These are phyloP conservation scores for Enteromius afrohamiltoni DNA, from an alignment of 2,797 vertebrate genomes.

Conservation along the genomic window DNA sequence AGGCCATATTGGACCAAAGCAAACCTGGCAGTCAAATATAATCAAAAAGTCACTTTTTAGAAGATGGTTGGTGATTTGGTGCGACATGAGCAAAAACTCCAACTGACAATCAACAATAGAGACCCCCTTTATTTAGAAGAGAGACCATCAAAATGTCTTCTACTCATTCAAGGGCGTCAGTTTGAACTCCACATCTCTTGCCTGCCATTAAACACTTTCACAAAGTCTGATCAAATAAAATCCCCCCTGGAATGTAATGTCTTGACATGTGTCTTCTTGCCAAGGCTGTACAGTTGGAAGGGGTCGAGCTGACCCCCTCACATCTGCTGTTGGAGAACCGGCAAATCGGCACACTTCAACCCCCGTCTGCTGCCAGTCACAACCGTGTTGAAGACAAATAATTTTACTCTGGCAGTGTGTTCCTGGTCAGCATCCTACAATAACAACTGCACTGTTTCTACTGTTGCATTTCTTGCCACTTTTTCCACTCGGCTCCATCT, in stretches of 20 bases:
- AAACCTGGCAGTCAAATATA: not conserved
- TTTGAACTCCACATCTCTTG: not conserved
- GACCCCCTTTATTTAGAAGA: not conserved
- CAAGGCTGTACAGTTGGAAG: constrained; percentile 62
- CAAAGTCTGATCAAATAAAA: not conserved
- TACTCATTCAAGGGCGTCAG: not conserved
- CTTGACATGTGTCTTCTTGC: not conserved
- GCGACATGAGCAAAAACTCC: not conserved
- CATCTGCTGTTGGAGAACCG: constrained; percentile 60
- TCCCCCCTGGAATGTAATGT: not conserved
- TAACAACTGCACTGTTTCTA: constrained; percentile 41
- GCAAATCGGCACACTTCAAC: constrained; percentile 32
- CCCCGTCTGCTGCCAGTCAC: constrained; percentile 59
- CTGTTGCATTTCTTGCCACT: constrained; percentile 6
- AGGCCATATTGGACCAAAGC: not conserved
- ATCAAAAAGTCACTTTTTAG: not conserved
- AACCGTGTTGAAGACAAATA: constrained; percentile 44
- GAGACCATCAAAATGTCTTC: not conserved
- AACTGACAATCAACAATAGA: not conserved
- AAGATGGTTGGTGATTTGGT: not conserved
- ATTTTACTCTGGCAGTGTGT: constrained; percentile 11
- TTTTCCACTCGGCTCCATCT: constrained; percentile 40
- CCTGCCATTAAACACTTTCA: constrained; percentile 1
- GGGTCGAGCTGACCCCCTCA: constrained; percentile 74
- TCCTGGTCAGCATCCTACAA: constrained; percentile 33